Base-by-base conservation (phyloP, 37 sponge, comb jelly and placozoan genomes). In the Oopsacas minuta region DNA sequence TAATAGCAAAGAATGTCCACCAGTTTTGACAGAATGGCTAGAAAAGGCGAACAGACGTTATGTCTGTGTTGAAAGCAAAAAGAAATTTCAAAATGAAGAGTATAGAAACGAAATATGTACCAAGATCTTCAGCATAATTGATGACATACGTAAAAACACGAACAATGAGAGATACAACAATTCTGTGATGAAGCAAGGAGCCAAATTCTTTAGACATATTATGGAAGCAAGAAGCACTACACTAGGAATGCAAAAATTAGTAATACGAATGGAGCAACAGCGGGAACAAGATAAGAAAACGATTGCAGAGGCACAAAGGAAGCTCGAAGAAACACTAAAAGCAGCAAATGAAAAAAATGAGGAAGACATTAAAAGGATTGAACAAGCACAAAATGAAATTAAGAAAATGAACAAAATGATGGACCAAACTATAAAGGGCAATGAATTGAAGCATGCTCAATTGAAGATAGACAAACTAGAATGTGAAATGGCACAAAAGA, bases 311-410 rank as follows among this genome's bases (percentile, higher is more conserved):
- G 84, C 37, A 25, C 84, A 53, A 37, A 36, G 38, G 20, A 52
- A 87, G n/a, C 52, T 37, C 0, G 81, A 53, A 32, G 90, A 83
- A 35, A 36, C 39, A 82, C 87, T 38, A 15, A 61, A 3, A 32
- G 37, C 85, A 0, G 37, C 32, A 0, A 36, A 5, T 46, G 69
- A 83, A 0, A 25, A 88, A 30, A 52, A 84, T 35, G 52, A 0
- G 38, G 35, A 83, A 38, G 84, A 61, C 10, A 1, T 1, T 20
- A 75, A 85, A 85, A n/a, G 23, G 52, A 1, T 8, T 52, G 52
- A 37, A 20, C 30, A 84, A 20, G 49, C 49, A 42, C 49, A 42
- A 15, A 15, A 42, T 17, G 49, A 42, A 42, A 42, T 42, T 42
- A 42, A 15, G 15, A 15, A 42, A 42, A 42, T 42, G 49, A 15